Conservation (phyloP, 2,888 invertebrate genomes). For the Pherbina coryleti region DNA sequence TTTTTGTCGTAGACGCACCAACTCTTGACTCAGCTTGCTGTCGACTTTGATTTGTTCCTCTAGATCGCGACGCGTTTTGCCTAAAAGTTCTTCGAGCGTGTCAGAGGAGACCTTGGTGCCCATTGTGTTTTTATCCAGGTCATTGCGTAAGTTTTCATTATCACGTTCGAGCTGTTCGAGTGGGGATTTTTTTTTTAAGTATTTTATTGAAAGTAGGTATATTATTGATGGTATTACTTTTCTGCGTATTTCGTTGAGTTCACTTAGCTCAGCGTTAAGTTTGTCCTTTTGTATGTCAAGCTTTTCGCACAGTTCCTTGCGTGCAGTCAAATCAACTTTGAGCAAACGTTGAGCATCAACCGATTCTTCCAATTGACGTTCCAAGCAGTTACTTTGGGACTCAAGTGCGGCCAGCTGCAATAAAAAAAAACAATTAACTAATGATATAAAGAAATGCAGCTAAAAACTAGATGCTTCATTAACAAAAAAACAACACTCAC, state of each 20-base stretch:
- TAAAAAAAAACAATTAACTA: background rate
- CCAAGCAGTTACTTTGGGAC: constrained; percentile 74
- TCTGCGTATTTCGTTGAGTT: constrained; percentile 67
- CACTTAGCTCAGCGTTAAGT: constrained; percentile 72
- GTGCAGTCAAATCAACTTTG: constrained; percentile 74
- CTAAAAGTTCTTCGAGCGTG: constrained; percentile 73
- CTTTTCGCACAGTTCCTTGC: constrained; percentile 75
- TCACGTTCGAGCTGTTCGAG: constrained; percentile 71
- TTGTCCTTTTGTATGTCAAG: constrained; percentile 78
- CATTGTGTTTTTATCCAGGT: constrained; percentile 54
- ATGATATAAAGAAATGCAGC: background rate
- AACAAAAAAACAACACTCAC: constrained; percentile 58
- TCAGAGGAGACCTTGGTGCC: constrained; percentile 69
- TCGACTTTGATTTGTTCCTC: constrained; percentile 65
- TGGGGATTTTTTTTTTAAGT: background rate
- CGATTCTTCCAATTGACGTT: constrained; percentile 76
- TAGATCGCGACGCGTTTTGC: constrained; percentile 74
- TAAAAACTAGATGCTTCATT: background rate
- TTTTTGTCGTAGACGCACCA: constrained; percentile 57
- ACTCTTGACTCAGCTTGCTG: constrained; percentile 60
- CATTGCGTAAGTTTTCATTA: constrained; percentile 68
- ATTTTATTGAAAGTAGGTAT: background rate
- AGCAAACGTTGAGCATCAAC: constrained; percentile 73
- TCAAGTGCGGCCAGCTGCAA: constrained; percentile 68
- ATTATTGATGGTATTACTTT: constrained; percentile 52